Evolutionary conservation across 2,888 invertebrate species (phyloP).

Genomic region (Ennomos fuscantarius): DNA sequence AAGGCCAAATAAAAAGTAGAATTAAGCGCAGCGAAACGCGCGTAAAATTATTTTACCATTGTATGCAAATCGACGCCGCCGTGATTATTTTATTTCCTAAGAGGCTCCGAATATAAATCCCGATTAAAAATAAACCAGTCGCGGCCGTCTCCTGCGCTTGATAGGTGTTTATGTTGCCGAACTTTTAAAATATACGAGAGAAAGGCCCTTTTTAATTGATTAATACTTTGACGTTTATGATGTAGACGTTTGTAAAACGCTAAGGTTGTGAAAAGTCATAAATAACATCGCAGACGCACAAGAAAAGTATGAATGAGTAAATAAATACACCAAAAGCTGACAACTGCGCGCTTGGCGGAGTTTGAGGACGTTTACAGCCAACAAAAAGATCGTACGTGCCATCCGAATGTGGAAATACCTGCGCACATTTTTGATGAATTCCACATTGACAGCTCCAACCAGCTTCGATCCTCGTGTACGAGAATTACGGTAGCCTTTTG

Average conservation of each 20-base stretch:
- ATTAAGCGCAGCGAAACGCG: constrained; percentile 84
- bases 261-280: constrained; percentile 50
- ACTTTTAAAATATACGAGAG: constrained; percentile 37
- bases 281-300: constrained; percentile 61
- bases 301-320: constrained; percentile 72
- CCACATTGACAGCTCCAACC: constrained; percentile 57
- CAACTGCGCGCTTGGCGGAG: constrained; percentile 58
- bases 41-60: constrained; percentile 86
- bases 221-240: constrained; percentile 51
- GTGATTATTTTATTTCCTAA: constrained; percentile 86
- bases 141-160: constrained; percentile 63
- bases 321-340: constrained; percentile 71
- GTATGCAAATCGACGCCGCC: constrained; percentile 82
- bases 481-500: constrained; percentile 25
- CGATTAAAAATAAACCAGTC: constrained; percentile 64
- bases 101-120: constrained; percentile 81
- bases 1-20: constrained; percentile 83
- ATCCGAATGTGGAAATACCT: constrained; percentile 65
- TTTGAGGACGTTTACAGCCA: constrained; percentile 66
- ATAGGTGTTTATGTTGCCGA: constrained; percentile 65
- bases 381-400: constrained; percentile 67
- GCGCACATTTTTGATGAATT: constrained; percentile 65
- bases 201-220: constrained; percentile 46
- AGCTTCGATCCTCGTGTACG: constrained; percentile 31
- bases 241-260: constrained; percentile 48